Evolutionary conservation across 2,888 invertebrate genomes (phyloP), one percentile per base, ranked within the genome.

Genomic region (Lottia gigantea): DNA sequence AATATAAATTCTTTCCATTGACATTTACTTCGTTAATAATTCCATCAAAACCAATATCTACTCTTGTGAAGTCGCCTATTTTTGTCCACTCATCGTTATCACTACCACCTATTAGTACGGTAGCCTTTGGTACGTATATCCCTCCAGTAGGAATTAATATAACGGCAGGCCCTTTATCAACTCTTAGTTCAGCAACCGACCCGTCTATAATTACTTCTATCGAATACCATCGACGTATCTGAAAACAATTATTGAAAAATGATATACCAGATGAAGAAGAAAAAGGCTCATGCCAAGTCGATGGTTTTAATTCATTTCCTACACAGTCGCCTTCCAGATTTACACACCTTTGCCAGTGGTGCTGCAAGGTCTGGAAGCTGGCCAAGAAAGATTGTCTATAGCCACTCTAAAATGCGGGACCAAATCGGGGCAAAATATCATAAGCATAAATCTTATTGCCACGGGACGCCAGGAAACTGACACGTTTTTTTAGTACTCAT

Each of bases 191-290:
- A 15, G 66, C 69, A 49, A 68, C 67, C 23, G 31, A 66, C 7
- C 66, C 71, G 31, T 69, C 65, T 14, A 77, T 75, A 6, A 66
- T 15, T 12, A 77, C 67, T 1, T 73, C 45, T 11, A 77, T 25
- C 46, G 74, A 74, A 61, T 77, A 76, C 80, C 80, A 80, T 46
- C 67, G 47, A 15, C 71, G 64, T 1, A 72, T 12, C 80, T 78
- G 73, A 16, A 67, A 47, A 67, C 7, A 40, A 11, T 6, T 1
- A 6, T 40, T 4, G 7, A 40, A 40, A 40, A 40, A 40, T 40
- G 2, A 40, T 6, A 11, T 11, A 11, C 7, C 8, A 31, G 31
- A 31, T 31, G 2, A 31, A 6, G 6, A 31, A 31, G 6, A 31
- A 31, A 2, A 31, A 31, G n/a, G n/a, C n/a, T n/a, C n/a, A n/a